phyloP scores from a whole-genome alignment of 2,113 vertebrate genomes.

The Zeus faber region DNA sequence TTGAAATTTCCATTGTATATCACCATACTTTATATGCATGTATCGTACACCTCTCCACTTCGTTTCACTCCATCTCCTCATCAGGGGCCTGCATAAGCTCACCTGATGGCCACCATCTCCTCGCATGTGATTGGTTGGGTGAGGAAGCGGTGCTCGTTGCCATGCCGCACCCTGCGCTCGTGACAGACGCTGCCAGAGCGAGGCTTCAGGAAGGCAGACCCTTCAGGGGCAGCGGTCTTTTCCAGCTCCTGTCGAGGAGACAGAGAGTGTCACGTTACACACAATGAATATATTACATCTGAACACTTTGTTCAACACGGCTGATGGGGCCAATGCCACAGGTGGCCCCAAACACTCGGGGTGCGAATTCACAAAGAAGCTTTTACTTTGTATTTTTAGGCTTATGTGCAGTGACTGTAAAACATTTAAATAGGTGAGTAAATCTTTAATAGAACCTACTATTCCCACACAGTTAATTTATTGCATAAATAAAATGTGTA shows the following conservation, averaged over 20 bases:
- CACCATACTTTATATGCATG: too few relatives aligned
- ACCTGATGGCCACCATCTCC: conserved; percentile 70
- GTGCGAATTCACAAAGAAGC: too few relatives aligned
- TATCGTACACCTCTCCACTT: too few relatives aligned
- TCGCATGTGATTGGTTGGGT: conserved; percentile 76
- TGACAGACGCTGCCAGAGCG: conserved; percentile 50
- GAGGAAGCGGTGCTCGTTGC: conserved; percentile 65
- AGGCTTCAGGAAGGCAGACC: conserved; percentile 64
- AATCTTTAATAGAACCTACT: too few relatives aligned
- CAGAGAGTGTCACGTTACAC: neutral
- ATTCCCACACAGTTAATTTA: too few relatives aligned
- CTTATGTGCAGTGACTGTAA: too few relatives aligned
- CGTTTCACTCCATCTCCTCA: neutral
- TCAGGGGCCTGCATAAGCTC: conserved; percentile 14
- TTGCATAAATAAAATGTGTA: too few relatives aligned
- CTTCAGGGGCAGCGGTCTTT: conserved; percentile 62
- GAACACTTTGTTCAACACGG: neutral
- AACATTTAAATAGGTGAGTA: too few relatives aligned
- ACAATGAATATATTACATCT: neutral
- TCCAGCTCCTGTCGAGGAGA: conserved; percentile 70
- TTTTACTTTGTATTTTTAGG: too few relatives aligned
- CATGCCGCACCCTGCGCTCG: conserved; percentile 61
- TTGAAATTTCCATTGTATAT: too few relatives aligned
- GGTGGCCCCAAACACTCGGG: neutral
- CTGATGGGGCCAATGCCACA: neutral